Evolutionary conservation across 1,140 invertebrate species (phyloP), one percentile per base, ranked within the genome.

Genomic region (Brachionus angularis): DNA sequence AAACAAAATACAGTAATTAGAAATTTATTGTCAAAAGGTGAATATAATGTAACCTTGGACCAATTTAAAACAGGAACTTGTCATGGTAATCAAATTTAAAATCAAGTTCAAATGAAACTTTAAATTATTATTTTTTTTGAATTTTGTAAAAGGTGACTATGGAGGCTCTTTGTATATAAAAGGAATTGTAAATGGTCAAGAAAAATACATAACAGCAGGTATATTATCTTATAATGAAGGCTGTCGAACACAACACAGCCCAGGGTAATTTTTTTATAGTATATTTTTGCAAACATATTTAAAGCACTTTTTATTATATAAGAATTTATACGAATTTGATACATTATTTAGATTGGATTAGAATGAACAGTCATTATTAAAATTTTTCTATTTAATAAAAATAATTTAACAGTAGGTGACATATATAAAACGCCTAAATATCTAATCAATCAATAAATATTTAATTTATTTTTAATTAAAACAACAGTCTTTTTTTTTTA

Each of bases 171-270:
- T 58, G 7, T 58, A 58, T 58, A 1, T 39, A 27, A 58, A 34
- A 42, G 16, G 39, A 58, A 58, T 36, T 36, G 53, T 58, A 36
- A 23, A 31, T n/a, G 53, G 53, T 23, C n/a, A 36, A 1, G 33
- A 36, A 58, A 58, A 58, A 58, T 34, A 21, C 39, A 34, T 58
- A 21, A 25, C 53, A 18, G 33, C 34, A 10, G 53, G 53, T 36
- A 18, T 58, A 36, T 39, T 58, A n/a, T 58, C 53, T 5, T 58
- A 58, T 36, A 58, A 58, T 58, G 53, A 58, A 58, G 53, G 53
- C 16, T 58, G 53, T 36, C 36, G 39, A 23, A 14, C 39, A 23
- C 31, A 18, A 14, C 33, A 58, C 23, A 5, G 31, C 5, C 53
- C 53, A 16, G 53, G 53, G 53, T 58, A 58, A 39, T 3, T 58